Evolutionary conservation across 1,140 invertebrate species (phyloP).

Genomic region (Orius insidiosus): DNA sequence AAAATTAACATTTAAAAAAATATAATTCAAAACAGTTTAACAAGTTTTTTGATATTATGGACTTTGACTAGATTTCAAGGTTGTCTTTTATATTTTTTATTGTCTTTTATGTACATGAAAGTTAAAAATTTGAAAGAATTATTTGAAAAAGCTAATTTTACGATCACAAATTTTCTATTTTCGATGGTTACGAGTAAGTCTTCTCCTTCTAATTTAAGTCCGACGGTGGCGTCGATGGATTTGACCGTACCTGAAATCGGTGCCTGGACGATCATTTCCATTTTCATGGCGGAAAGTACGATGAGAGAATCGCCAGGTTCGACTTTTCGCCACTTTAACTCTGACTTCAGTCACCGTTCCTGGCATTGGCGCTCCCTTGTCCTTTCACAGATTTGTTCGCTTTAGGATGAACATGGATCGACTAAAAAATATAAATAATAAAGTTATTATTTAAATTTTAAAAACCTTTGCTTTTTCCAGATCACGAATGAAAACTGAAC

Average conservation of each 20-base stretch:
- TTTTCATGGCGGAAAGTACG: constrained; percentile 98
- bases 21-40: no score
- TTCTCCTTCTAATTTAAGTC: constrained; percentile 89
- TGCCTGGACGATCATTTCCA: constrained; percentile 99
- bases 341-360: constrained; percentile 74
- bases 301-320: constrained; percentile 88
- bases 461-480: constrained; percentile 75
- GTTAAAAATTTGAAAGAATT: no score
- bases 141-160: no score
- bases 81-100: no score
- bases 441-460: not conserved
- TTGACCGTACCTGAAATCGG: constrained; percentile 73
- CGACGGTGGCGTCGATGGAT: constrained; percentile 54
- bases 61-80: no score
- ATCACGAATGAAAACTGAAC: constrained; percentile 86
- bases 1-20: no score
- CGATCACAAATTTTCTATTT: no score
- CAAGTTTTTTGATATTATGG: no score
- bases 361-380: constrained; percentile 95
- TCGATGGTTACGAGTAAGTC: constrained; percentile 89
- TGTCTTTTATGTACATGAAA: no score
- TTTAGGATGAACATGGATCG: constrained; percentile 88
- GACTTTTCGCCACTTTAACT: constrained; percentile 82
- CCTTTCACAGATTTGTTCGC: constrained; percentile 72
- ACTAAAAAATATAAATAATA: constrained; percentile 34